A percentile compares a stretch with the other conserved stretches of the same genome.
Conservation (phyloP, 2,113 vertebrate genomes). For the Rutilus rutilus region DNA sequence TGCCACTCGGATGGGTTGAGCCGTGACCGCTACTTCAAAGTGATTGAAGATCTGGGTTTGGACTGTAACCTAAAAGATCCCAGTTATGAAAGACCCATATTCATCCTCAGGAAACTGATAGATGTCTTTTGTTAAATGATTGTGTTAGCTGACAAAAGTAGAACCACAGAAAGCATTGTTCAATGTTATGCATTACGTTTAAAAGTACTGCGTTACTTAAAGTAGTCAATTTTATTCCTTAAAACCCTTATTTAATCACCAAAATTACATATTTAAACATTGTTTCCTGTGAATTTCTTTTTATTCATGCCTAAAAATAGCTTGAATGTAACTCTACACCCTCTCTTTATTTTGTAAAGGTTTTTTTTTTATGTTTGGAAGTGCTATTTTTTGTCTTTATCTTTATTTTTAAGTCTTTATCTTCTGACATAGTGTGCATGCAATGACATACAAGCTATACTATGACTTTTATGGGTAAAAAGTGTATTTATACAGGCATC, state of each 20-base stretch:
- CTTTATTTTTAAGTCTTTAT: too few relatives aligned
- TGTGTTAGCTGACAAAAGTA: not conserved
- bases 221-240: too few relatives aligned
- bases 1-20: not conserved
- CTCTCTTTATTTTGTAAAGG: too few relatives aligned
- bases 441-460: not conserved
- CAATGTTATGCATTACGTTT: not conserved
- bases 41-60: conserved; percentile 6
- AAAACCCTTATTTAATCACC: too few relatives aligned
- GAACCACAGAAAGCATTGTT: not conserved
- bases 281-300: too few relatives aligned
- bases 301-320: too few relatives aligned
- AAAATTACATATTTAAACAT: too few relatives aligned
- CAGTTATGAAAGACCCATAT: not conserved
- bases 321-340: too few relatives aligned
- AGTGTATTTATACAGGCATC: not conserved
- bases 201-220: not conserved
- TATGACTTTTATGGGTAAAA: not conserved
- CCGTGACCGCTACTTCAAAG: not conserved
- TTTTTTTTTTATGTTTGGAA: too few relatives aligned
- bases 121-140: not conserved
- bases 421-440: not conserved
- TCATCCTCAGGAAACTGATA: not conserved
- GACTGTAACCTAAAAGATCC: not conserved
- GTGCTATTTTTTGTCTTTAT: not conserved